Base-by-base conservation (phyloP, 2,888 invertebrate species). In the Ariolimax columbianus region DNA sequence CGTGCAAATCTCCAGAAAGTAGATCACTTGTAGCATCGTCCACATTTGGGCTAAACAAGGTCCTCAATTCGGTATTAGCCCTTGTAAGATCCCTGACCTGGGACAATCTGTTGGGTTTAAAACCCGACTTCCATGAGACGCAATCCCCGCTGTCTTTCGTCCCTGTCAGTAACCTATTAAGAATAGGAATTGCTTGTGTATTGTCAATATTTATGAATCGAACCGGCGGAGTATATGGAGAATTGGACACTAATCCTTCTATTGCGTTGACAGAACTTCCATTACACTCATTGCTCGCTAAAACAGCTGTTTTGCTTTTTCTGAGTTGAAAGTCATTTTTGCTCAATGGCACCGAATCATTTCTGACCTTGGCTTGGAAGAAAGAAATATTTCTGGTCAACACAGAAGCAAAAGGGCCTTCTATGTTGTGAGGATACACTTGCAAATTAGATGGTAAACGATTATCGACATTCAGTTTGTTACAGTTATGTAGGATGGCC, bases 151-250 rank as follows among this genome's bases (percentile, higher is more conserved):
- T 66, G 38, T 68, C 68, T 17, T 14, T 68, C 14, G n/a, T 0
- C n/a, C 14, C 30, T 43, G 73, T 2, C 30, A 73, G 14, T n/a
- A n/a, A 43, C n/a, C 4, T 26, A 26, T 40, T 73, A 19, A 47
- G 43, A 17, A 73, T 17, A 9, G 30, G 14, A 14, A 47, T 26
- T 0, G 43, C n/a, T n/a, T 43, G n/a, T 2, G 73, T 73, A 17
- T 43, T 43, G 0, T 47, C 73, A 3, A 73, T 73, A 17, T 73
- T 43, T 9, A 73, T 43, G 47, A n/a, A 73, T 9, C 73, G 73
- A 47, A 73, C 73, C 11, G 73, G 73, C 14, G 73, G 73, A 11
- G 73, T 73, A n/a, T 73, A 73, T 3, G 73, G 73, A 9, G 73
- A 73, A 43, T 73, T n/a, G 0, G 43, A 43, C 11, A 73, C 30